Base-by-base conservation (phyloP, 2,888 invertebrate species). In the Parnassius apollo region DNA sequence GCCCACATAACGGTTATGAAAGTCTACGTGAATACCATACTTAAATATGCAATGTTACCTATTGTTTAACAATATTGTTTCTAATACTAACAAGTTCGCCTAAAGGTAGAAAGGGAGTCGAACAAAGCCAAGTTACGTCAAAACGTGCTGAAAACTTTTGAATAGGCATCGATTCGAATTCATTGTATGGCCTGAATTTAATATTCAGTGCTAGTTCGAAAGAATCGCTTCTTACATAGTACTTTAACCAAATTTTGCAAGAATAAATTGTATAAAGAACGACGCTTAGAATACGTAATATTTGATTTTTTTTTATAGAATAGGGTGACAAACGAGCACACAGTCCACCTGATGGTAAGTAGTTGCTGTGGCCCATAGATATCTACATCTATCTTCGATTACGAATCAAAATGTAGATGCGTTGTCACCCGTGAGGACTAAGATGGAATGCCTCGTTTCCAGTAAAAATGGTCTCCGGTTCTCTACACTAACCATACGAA, bases 51-150 rank as follows among this genome's bases (percentile, higher is more conserved):
- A 18, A 18, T 0, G 18, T 18, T 18, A 52, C 10, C 52, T 52
- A 57, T 62, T 62, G 62, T 62, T 57, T 57, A 11, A 12, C 10
- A 35, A 12, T 18, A 53, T 35, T n/a, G 25, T 57, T 48, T 22
- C 44, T 49, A 54, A 42, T 42, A 22, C 48, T 22, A 42, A 50
- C 45, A 48, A 52, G 52, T 52, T 42, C 62, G 62, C 62, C 57
- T 52, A n/a, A 57, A 57, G 57, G 61, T 57, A 61, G 45, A 56
- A 57, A 60, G 59, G 59, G 13, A 10, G 50, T 22, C 25, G 11
- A 44, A 55, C 61, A 50, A 50, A 50, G 44, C 12, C 9, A 9
- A 25, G 44, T n/a, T 9, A 35, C 46, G 59, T 55, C 54, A 55
- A 49, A 42, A 44, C 42, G n/a, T 48, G 3, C 60, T 54, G 49